A percentile compares a stretch with the other conserved stretches of the same genome.
phyloP scores from a whole-genome alignment of 2,797 vertebrate species.

The Poecilia velifera region DNA sequence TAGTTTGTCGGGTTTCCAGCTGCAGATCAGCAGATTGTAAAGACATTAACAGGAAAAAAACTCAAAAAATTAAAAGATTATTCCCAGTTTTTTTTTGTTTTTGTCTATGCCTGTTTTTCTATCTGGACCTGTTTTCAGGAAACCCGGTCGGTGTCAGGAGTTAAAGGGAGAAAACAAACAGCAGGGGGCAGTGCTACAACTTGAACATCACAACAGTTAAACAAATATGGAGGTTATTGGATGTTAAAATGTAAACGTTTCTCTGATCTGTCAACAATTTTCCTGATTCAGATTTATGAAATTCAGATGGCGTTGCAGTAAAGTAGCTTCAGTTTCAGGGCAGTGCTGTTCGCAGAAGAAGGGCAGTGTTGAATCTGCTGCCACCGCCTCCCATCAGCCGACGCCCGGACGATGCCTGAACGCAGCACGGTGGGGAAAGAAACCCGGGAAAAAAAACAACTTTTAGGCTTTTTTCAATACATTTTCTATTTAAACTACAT shows the following conservation, averaged over 20 bases:
- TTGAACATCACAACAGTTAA: constrained; percentile 1
- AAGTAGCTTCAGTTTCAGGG: constrained; percentile 35
- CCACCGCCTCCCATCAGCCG: constrained; percentile 19
- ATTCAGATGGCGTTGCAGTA: constrained; percentile 21
- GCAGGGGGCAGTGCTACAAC: constrained; percentile 49
- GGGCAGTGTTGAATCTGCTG: constrained; percentile 58
- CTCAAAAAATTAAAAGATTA: neutral
- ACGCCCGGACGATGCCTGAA: constrained; percentile 38
- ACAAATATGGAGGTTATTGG: neutral
- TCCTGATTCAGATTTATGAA: neutral
- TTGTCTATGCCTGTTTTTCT: neutral
- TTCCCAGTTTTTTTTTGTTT: neutral
- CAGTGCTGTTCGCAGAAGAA: constrained; percentile 43
- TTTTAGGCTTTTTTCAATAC: neutral
- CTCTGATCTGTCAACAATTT: neutral
- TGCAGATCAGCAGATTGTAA: neutral
- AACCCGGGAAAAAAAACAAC: neutral
- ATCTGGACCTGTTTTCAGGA: constrained; percentile 13
- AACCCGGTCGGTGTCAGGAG: constrained; percentile 13
- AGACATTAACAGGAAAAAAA: neutral
- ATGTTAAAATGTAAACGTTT: neutral
- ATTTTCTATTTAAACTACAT: neutral
- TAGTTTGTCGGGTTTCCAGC: neutral
- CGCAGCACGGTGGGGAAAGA: constrained; percentile 1
- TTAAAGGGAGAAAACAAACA: constrained; percentile 23